Conservation (phyloP, 2,888 invertebrate species). For the Cryptocephalus moraei region DNA sequence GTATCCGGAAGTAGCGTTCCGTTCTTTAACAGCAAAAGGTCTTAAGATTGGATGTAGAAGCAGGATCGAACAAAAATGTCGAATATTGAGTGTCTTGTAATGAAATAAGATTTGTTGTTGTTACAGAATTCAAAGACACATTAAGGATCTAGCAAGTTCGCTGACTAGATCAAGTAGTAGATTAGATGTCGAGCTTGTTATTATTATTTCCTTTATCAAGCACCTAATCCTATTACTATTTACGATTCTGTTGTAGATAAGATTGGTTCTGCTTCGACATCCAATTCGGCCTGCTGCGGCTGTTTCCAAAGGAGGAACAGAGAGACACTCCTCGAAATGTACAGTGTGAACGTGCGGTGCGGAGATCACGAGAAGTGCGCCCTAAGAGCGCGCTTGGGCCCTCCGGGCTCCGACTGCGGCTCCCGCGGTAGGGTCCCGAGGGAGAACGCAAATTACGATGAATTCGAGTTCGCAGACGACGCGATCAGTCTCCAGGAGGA, state of each 20-base stretch:
- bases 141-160: no score
- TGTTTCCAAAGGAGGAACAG: constrained; percentile 37
- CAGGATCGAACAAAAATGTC: constrained; percentile 12
- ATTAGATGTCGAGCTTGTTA: no score
- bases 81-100: no score
- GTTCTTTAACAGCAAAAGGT: background rate
- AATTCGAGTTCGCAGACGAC: constrained; percentile 38
- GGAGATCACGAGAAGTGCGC: constrained; percentile 30
- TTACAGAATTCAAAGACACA: no score
- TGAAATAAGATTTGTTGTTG: no score
- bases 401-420: constrained; percentile 29
- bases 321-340: constrained; percentile 46
- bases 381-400: constrained; percentile 34
- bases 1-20: no score
- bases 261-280: constrained; percentile 39
- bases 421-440: constrained; percentile 14
- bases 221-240: constrained; percentile 7
- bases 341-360: constrained; percentile 37
- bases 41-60: constrained; percentile 19
- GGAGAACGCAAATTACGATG: constrained; percentile 19
- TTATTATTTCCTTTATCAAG: no score
- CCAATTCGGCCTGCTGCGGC: constrained; percentile 36
- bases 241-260: constrained; percentile 32
- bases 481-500: constrained; percentile 34
- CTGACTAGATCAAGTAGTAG: no score